Base-by-base conservation (phyloP, 2,113 vertebrate species). In the Osmerus mordax region DNA sequence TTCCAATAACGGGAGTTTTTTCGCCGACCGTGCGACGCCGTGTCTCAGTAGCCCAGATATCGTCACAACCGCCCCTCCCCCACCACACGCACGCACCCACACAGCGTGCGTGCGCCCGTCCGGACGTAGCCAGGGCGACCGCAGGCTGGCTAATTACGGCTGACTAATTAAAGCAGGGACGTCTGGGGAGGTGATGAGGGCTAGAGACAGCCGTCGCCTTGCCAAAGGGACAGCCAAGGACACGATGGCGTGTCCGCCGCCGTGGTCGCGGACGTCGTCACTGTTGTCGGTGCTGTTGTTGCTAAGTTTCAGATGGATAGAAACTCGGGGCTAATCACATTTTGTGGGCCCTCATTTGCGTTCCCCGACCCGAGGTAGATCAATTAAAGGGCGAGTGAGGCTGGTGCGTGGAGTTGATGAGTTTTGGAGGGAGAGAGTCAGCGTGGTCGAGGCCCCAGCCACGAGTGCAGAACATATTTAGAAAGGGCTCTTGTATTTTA, bases 101-200 rank as follows among this genome's bases (percentile, higher is more conserved):
- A 14, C 60, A 32, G 21, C 36, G 21, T 56, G 53, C 52, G 25
- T 62, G 47, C 55, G 62, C 64, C 52, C 4, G 21, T 54, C 70
- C 16, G 32, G 51, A 54, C 58, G 61, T 60, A 72, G 70, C 23
- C 51, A 28, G 53, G 32, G n/a, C 53, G 15, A 65, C 71, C 61
- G 62, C 62, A 65, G 62, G 54, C 60, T 18, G 15, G 70, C 36
- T 56, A 72, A 58, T 65, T 72, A 65, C 19, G 62, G n/a, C 51
- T 28, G 29, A 52, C 71, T 65, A 72, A 65, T 72, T 72, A 65
- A 56, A 72, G 71, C 28, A 15, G 69, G 19, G 3, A 12, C 15
- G 18, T n/a, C 9, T 53, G 60, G 23, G 47, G 60, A 28, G 47
- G 59, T 51, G 41, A 71, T 63, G 60, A 65, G 32, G 8, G 25